Evolutionary conservation across 2,888 invertebrate genomes (phyloP), one percentile per base, ranked within the genome.

Genomic region (Phytoseiulus persimilis): DNA sequence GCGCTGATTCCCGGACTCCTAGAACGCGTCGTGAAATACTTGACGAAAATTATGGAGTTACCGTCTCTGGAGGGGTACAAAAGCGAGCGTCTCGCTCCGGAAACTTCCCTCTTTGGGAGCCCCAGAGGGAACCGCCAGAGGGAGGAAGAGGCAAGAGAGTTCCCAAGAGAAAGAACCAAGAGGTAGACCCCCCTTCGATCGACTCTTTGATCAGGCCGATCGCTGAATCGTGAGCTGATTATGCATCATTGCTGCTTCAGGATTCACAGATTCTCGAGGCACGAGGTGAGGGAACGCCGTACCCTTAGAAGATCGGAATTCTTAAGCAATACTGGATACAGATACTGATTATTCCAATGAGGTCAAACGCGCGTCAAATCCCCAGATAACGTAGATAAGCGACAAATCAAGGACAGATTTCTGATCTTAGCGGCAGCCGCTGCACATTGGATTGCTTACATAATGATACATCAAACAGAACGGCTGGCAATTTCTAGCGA

Each of bases 341-440:
- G 65, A 65, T 65, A 65, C 65, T 65, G 65, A 65, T 65, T 65
- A 65, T 65, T 65, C 65, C 65, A 65, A 65, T 65, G 65, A 65
- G 65, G 65, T 65, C 65, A 65, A 28, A 65, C 65, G 65, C 65
- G 65, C 65, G 65, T 65, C 65, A 65, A 65, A 65, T 65, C 65
- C 65, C 2, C 65, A 65, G 65, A 65, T 65, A 65, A 65, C 65
- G 65, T 23, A 23, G 65, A 65, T 65, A 65, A 65, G 65, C 65
- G 65, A 65, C 65, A 18, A 65, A 65, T 65, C 65, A 65, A 65
- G 65, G 65, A 65, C 65, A 65, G 65, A 65, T 65, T 65, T 65
- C 65, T 65, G 65, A 65, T 65, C 65, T 39, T 39, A 39, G 65
- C 65, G 28, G 65, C 9, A 14, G 65, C 65, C 65, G 65, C 65